Base-by-base conservation (phyloP, 37 sponge, comb jelly and placozoan genomes). In the Cliona cf. orientalis region DNA sequence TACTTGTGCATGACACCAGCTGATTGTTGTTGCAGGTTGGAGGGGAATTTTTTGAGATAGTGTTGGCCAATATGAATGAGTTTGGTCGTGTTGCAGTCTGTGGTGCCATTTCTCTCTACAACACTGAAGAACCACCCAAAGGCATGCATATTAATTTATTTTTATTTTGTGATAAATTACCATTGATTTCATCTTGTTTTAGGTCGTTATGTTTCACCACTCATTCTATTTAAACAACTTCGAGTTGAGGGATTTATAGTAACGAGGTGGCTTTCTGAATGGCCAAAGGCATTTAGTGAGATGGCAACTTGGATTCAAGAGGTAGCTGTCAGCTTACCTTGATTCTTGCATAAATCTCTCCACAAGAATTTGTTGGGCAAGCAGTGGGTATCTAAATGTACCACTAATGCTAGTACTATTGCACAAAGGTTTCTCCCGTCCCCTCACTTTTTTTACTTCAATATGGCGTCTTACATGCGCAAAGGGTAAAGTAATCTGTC, bases 81-180 rank as follows among this genome's bases (percentile, higher is more conserved):
- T 84, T 79, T 76, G 92, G 95, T 31, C 46, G 92, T n/a, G 89
- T 91, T 26, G 9, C 86, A 14, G 46, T 87, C 32, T 95, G 95
- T 91, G 95, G 95, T 39, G 46, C 64, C 32, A 95, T 95, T 22
- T 87, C 89, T 6, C 72, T 73, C 34, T 95, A 95, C 78, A 95
- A 95, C 59, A 33, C 44, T 19, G 74, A 40, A 36, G 77, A 81
- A 34, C 44, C 53, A 35, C 44, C 76, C 3, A 40, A 37, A 36
- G 69, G 69, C 11, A 37, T 25, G 17, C 11, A 19, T 11, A 49
- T 19, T 17, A 49, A 11, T 17, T 62, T 49, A 17, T 19, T 49
- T 49, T 49, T 19, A 49, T 17, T 49, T 49, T 17, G 17, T 49
- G 14, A 49, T 49, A 49, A 49, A 49, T 49, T 17, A 49, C 55